These are phyloP conservation scores for Salvelinus sp. DNA, from an alignment of 2,113 vertebrate species.

Conservation along the genomic window DNA sequence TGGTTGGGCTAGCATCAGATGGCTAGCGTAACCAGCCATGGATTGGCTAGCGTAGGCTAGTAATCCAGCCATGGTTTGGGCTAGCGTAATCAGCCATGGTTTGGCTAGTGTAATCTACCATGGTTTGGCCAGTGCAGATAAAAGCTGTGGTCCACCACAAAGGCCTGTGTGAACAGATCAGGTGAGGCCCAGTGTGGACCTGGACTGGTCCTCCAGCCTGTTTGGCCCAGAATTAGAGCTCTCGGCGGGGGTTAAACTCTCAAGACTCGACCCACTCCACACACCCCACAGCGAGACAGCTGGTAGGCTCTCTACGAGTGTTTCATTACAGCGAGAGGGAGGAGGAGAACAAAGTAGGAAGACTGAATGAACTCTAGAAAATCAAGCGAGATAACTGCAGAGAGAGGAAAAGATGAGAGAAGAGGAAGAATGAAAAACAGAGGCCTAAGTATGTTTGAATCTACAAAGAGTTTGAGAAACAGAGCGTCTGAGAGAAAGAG, in stretches of 20 bases:
- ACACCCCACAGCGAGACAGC: neutral
- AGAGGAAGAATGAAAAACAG: neutral
- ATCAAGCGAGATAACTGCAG: no score
- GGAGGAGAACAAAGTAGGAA: neutral
- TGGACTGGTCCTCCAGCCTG: neutral
- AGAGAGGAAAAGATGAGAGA: neutral
- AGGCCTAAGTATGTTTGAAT: neutral
- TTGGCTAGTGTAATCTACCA: neutral
- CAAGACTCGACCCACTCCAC: constrained; percentile 28
- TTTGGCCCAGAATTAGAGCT: neutral
- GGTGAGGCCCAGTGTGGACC: neutral
- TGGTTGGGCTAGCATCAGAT: no score
- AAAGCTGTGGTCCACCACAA: neutral
- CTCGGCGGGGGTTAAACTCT: constrained; percentile 42
- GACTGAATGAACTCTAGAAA: no score
- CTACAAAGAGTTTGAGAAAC: constrained; percentile 17
- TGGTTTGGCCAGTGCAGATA: neutral
- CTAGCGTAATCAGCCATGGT: neutral
- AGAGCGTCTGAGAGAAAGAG: constrained; percentile 13
- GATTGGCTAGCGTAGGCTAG: no score
- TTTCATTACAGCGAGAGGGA: neutral
- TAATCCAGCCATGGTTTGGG: no score
- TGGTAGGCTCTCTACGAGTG: constrained; percentile 21
- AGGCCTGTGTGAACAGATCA: neutral
- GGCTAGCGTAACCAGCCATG: no score